Conservation (phyloP, 2,888 invertebrate genomes). For the Leptopilina syphax region DNA sequence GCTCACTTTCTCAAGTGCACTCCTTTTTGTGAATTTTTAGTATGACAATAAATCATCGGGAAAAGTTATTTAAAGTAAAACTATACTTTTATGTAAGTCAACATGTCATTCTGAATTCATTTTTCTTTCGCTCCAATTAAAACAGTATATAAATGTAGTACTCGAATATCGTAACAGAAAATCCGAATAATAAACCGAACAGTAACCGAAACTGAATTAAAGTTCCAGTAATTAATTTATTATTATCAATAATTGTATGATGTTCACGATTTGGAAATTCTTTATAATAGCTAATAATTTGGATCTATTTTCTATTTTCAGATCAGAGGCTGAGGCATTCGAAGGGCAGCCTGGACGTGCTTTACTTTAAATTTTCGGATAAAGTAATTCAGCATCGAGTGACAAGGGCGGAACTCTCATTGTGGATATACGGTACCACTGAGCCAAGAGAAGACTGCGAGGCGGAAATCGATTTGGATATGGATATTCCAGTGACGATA, state of each 20-base stretch:
- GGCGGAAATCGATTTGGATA: conserved; percentile 69
- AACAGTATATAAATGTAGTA: too few species aligned
- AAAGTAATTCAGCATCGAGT: conserved; percentile 85
- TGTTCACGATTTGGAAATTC: too few species aligned
- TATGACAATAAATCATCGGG: not conserved
- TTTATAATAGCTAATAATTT: not conserved
- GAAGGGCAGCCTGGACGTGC: conserved; percentile 83
- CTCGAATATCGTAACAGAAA: too few species aligned
- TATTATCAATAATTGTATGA: too few species aligned
- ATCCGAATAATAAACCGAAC: too few species aligned
- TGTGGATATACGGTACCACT: conserved; percentile 80
- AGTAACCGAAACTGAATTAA: too few species aligned
- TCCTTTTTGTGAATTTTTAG: not conserved
- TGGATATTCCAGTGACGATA: conserved; percentile 73
- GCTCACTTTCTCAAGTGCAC: conserved; percentile 32
- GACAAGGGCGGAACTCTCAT: conserved; percentile 83
- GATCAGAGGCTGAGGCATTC: conserved; percentile 84
- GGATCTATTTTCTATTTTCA: conserved; percentile 72
- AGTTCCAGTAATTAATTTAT: too few species aligned
- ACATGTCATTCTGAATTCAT: too few species aligned
- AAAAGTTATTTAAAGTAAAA: not conserved
- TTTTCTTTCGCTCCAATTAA: too few species aligned
- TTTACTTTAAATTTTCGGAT: conserved; percentile 86
- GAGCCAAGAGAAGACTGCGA: conserved; percentile 58
- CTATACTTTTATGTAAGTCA: too few species aligned